Evolutionary conservation across 2,888 invertebrate species (phyloP).

Genomic region (Himalopsyche kuldschensis): DNA sequence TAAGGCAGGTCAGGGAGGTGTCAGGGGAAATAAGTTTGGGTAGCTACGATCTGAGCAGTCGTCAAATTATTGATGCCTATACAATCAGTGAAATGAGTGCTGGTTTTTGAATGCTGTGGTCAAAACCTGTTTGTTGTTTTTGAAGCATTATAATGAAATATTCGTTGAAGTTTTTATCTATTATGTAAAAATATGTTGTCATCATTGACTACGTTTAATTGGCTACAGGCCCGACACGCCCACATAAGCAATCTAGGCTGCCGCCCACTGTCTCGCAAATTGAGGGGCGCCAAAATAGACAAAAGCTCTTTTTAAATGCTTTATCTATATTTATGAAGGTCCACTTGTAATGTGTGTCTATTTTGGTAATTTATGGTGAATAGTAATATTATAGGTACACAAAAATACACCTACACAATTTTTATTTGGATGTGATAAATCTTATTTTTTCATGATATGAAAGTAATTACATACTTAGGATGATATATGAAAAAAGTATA

Average conservation of each 20-base stretch:
- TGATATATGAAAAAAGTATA: too few species aligned
- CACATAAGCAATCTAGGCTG: neutral
- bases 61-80: too few species aligned
- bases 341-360: neutral
- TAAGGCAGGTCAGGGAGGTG: too few species aligned
- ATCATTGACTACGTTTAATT: neutral
- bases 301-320: neutral
- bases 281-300: neutral
- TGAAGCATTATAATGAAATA: neutral
- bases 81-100: too few species aligned
- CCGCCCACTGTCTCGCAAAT: neutral
- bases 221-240: neutral
- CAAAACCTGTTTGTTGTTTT: neutral
- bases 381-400: neutral
- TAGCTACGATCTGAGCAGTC: too few species aligned
- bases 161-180: neutral
- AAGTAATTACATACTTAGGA: too few species aligned
- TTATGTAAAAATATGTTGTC: neutral
- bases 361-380: neutral
- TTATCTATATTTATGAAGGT: neutral
- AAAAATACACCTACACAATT: neutral
- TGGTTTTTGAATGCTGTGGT: neutral
- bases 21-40: too few species aligned
- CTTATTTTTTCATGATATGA: too few species aligned
- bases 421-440: neutral